Evolutionary conservation across 2,113 vertebrate genomes (phyloP).

Genomic region (Antechinus stuartii): DNA sequence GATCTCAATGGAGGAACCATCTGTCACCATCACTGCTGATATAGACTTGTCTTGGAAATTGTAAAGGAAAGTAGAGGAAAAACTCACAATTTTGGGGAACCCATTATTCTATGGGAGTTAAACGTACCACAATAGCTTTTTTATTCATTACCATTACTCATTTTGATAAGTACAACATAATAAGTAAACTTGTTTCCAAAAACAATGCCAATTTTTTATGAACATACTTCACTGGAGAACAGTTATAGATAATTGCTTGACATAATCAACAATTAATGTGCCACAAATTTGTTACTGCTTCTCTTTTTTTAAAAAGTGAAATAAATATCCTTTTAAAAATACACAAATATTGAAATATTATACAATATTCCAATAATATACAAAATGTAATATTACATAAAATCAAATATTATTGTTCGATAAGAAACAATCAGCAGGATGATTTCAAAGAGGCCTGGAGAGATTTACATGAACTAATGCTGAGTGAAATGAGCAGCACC

Average conservation of each 20-base stretch:
- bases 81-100: too few relatives aligned
- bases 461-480: too few relatives aligned
- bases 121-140: neutral
- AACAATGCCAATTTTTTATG: neutral
- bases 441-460: too few relatives aligned
- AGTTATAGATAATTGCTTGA: neutral
- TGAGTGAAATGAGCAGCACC: too few relatives aligned
- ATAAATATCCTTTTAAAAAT: neutral
- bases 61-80: too few relatives aligned
- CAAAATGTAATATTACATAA: too few relatives aligned
- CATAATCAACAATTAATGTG: neutral
- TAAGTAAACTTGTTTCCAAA: neutral
- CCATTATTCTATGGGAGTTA: neutral
- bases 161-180: neutral
- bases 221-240: neutral
- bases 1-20: neutral
- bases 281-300: neutral
- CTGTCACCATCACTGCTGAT: neutral
- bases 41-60: neutral
- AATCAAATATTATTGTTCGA: too few relatives aligned
- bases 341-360: neutral
- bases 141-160: neutral
- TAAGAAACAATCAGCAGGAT: too few relatives aligned
- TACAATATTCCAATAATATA: too few relatives aligned
- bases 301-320: neutral